These are phyloP conservation scores for Cloeon dipterum DNA, from an alignment of 2,888 invertebrate species.

Conservation along the genomic window DNA sequence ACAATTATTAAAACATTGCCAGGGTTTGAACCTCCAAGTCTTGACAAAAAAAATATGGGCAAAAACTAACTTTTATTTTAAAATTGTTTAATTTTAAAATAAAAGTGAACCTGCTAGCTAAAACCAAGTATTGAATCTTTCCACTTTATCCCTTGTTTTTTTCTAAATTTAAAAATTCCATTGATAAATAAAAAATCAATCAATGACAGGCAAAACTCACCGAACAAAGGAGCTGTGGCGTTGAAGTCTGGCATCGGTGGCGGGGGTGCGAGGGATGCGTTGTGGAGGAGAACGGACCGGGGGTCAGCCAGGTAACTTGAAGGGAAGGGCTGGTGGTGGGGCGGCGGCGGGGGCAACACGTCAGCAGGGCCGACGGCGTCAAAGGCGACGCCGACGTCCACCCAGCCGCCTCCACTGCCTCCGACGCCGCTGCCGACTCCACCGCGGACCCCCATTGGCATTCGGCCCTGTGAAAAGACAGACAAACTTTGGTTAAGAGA, in stretches of 20 bases:
- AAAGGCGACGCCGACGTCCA: constrained; percentile 1
- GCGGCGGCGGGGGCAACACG: constrained; percentile 3
- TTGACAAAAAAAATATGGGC: no score
- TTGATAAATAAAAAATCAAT: constrained; percentile 1
- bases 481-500: no score
- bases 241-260: constrained; percentile 35
- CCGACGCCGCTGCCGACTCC: background rate
- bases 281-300: constrained; percentile 32
- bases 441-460: background rate
- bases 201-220: constrained; percentile 11
- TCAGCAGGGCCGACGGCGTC: background rate
- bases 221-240: constrained; percentile 21
- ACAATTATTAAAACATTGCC: no score
- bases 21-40: no score
- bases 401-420: background rate
- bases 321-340: constrained; percentile 29
- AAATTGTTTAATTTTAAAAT: no score
- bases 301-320: constrained; percentile 10
- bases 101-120: no score
- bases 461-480: background rate
- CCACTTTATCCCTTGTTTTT: no score
- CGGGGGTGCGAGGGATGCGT: constrained; percentile 37
- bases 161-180: background rate
- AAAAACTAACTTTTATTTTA: no score
- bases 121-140: no score